Base-by-base conservation (phyloP, 1,140 invertebrate genomes). In the Diorhabda carinulata region DNA sequence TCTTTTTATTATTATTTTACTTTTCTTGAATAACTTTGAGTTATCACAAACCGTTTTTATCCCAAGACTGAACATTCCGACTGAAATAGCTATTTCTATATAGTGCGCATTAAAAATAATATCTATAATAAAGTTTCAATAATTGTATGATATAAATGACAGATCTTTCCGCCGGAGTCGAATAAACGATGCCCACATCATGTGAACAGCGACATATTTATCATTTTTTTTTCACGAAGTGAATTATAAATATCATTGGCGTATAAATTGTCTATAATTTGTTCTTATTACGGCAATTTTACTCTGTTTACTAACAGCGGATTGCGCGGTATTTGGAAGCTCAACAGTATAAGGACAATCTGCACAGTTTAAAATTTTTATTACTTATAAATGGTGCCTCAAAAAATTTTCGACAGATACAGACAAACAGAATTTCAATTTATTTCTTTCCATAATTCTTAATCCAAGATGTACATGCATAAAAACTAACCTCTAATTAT, bases 161-260 rank as follows among this genome's bases (percentile, higher is more conserved):
- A 66, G 43, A 64, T 47, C 57, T 57, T 69, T 70, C 68, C 68
- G 68, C 66, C 68, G 68, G 68, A 65, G 41, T 56, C 9, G 41
- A 67, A n/a, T 40, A 59, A 57, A 65, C 52, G n/a, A 25, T 42
- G 40, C 59, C 59, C 59, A 61, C 42, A 61, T 61, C 59, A 40
- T 43, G 10, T 8, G 9, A 52, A n/a, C 8, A n/a, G 8, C 59
- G 40, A 40, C 40, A 61, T 61, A 25, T 25, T 25, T 25, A 44
- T 60, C 58, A 63, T 0, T 9, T 8, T 60, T 44, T 67, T 67
- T 67, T 67, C 57, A 41, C 56, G 8, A 42, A 67, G 65, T 59
- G 58, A 74, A 72, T 75, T 73, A 73, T 75, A 75, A 77, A 77
- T 77, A 77, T 77, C 73, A 77, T 75, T 73, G 67, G 66, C 69